These are phyloP conservation scores for Paramuricea clavata DNA, from an alignment of 92 coral and sea anemone genomes.

Conservation along the genomic window DNA sequence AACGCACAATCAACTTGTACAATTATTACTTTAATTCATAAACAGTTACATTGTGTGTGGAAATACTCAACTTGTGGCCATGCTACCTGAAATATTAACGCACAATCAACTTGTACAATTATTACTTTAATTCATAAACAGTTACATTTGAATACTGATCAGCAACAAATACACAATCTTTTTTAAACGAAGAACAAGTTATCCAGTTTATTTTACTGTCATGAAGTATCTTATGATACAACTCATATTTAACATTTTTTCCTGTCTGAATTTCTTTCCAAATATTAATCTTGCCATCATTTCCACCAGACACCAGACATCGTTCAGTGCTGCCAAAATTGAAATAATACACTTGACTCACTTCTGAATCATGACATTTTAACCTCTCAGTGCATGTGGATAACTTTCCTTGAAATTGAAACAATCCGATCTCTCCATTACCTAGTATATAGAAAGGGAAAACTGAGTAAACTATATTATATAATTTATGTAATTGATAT, in stretches of 20 bases:
- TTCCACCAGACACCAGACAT: constrained; percentile 82
- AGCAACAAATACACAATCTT: constrained; percentile 74
- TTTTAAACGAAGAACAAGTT: constrained; percentile 59
- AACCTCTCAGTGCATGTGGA: constrained; percentile 60
- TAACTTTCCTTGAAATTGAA: constrained; percentile 88
- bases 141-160: constrained; percentile 81
- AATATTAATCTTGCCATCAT: constrained; percentile 80
- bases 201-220: constrained; percentile 93
- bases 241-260: background rate
- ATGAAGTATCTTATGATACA: constrained; percentile 66
- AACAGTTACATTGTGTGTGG: too few relatives aligned
- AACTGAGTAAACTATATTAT: too few relatives aligned
- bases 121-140: constrained; percentile 69
- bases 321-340: constrained; percentile 55
- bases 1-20: too few relatives aligned
- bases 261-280: constrained; percentile 72
- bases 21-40: too few relatives aligned
- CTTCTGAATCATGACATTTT: constrained; percentile 78
- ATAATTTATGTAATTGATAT: background rate
- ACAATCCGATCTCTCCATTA: constrained; percentile 82
- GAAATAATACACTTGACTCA: constrained; percentile 87
- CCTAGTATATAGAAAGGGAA: constrained; percentile 76
- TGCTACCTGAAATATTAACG: too few relatives aligned
- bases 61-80: too few relatives aligned
- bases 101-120: too few relatives aligned